Base-by-base conservation (phyloP, 2,797 vertebrate species). In the Channa striata region DNA sequence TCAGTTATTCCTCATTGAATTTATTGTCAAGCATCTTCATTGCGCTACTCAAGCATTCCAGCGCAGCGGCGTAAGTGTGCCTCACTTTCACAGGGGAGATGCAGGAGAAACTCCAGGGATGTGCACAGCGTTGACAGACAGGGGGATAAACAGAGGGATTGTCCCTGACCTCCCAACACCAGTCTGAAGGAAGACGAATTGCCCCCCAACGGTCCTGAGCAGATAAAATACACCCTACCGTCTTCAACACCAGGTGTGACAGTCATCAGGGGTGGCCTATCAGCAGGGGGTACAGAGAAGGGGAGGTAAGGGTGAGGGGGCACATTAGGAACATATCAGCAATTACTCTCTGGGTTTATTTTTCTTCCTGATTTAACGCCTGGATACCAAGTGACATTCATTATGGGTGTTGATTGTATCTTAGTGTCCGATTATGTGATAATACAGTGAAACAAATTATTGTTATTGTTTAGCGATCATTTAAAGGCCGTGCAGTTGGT, bases 281-380 rank as follows among this genome's bases (percentile, higher is more conserved):
- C 93, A 87, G 89, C 90, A 90, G 91, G 92, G 84, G 91, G 87
- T 46, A 85, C 84, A 49, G 83, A 79, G 81, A 74, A 87, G 88
- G 83, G 90, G 90, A 87, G 81, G 89, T 77, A 82, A 85, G 91
- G 90, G 87, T 90, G 87, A 91, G 87, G 90, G 93, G 91, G 91
- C 90, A 93, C 93, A 93, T 92, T 93, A 92, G 93, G 91, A 94
- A 93, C 92, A 92, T 93, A 94, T 94, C 91, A 92, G 91, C 91
- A 93, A 94, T 94, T 93, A 94, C 93, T 93, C 87, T 77, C 68
- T 46, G 34, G 76, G 90, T 92, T 93, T 93, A 92, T 93, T 93
- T 92, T 88, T 85, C 89, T 92, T 91, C 89, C 85, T 89, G 90
- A 88, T 92, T 91, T 90, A 87, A 89, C 77, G 85, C 90, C 87